These are phyloP conservation scores for Phragmatobia fuliginosa DNA, from an alignment of 2,888 invertebrate species.

Conservation along the genomic window DNA sequence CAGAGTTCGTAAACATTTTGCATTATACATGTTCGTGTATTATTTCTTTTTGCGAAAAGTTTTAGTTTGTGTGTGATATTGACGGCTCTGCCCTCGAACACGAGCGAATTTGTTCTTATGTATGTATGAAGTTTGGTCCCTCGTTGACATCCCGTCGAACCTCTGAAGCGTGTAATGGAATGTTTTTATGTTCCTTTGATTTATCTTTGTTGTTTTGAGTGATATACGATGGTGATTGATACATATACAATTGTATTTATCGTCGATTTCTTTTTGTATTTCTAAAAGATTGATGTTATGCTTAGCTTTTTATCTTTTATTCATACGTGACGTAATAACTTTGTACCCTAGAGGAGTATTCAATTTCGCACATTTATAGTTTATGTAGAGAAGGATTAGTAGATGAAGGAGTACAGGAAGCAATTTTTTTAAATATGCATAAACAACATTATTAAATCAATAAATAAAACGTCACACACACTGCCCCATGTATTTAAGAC, in stretches of 20 bases:
- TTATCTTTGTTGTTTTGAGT: background rate
- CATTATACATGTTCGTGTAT: constrained; percentile 39
- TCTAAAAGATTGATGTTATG: background rate
- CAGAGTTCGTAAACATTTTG: constrained; percentile 37
- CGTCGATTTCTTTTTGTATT: background rate
- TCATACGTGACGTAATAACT: too few relatives aligned
- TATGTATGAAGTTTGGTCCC: constrained; percentile 13
- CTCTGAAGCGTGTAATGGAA: constrained; percentile 15
- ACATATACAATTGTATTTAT: background rate
- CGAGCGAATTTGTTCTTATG: background rate
- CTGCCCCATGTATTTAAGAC: too few relatives aligned
- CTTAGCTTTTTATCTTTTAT: background rate
- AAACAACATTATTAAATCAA: too few relatives aligned
- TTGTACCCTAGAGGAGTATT: too few relatives aligned
- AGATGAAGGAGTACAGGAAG: too few relatives aligned
- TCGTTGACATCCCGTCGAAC: constrained; percentile 4
- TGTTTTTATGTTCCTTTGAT: constrained; percentile 12
- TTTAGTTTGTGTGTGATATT: constrained; percentile 19
- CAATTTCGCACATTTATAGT: too few relatives aligned
- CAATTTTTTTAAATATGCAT: too few relatives aligned
- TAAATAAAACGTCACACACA: too few relatives aligned
- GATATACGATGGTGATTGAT: constrained; percentile 2
- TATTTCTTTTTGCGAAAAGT: constrained; percentile 31
- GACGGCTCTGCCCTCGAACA: constrained; percentile 4
- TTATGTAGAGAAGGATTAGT: too few relatives aligned